A percentile compares a stretch with the other conserved stretches of the same genome.
phyloP scores from a whole-genome alignment of 2,797 vertebrate species.

The Lithobates sylvaticus region DNA sequence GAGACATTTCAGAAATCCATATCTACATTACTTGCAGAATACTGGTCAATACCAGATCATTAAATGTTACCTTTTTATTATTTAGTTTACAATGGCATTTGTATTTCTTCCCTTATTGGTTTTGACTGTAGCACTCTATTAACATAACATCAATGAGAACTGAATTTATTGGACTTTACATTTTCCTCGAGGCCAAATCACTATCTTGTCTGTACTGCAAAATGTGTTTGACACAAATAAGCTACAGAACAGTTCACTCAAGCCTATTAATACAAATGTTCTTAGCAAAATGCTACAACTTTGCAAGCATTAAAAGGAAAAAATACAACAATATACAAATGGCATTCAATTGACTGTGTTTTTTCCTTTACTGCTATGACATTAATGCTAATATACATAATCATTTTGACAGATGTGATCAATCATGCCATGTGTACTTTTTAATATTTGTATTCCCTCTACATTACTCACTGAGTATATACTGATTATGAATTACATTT shows the following conservation, averaged over 20 bases:
- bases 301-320: background rate
- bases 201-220: constrained; percentile 55
- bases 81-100: constrained; percentile 63
- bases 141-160: constrained; percentile 61
- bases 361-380: no score
- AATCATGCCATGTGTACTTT: background rate
- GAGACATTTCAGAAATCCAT: constrained; percentile 70
- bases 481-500: background rate
- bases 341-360: background rate
- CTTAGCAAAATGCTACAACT: constrained; percentile 24
- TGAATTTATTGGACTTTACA: constrained; percentile 59
- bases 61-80: constrained; percentile 64
- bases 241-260: constrained; percentile 41
- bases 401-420: background rate
- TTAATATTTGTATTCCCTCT: background rate
- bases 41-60: constrained; percentile 71
- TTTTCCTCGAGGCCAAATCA: constrained; percentile 57
- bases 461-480: background rate
- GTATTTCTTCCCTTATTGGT: constrained; percentile 70
- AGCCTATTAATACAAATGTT: constrained; percentile 39
- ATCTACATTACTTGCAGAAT: constrained; percentile 69
- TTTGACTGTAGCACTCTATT: constrained; percentile 67
- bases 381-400: background rate
- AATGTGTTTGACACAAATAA: constrained; percentile 59
- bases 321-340: constrained; percentile 9